Evolutionary conservation across 1,140 invertebrate genomes (phyloP), one percentile per base, ranked within the genome.

Genomic region (Ips nitidus): DNA sequence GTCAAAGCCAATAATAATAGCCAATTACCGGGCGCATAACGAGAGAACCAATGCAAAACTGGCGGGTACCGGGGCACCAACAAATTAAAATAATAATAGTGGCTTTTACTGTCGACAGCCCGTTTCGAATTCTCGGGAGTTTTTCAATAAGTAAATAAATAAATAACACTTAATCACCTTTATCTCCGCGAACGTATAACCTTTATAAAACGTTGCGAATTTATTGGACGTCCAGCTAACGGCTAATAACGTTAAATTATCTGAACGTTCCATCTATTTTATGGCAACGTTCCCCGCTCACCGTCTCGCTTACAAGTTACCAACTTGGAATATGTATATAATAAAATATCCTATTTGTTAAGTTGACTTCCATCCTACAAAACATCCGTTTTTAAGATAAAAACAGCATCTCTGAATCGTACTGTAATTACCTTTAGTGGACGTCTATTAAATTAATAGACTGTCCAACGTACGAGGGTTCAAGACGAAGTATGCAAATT

Each of bases 81-180:
- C 61, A 52, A 63, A 63, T 69, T 69, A 69, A 69, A 69, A 62
- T 69, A 61, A 69, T 69, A 69, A 69, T 62, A 53, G 52, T 50
- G 66, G 41, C 52, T 52, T 62, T 41, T 52, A 55, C 40, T 38
- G 57, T n/a, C 47, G 40, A 39, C 41, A 39, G 59, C 57, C 47
- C 39, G 50, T 43, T 59, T 62, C 7, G 58, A 53, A 69, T 62
- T 62, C 66, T 42, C 41, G 6, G 40, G 45, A 36, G 52, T 69
- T 62, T 69, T 69, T 59, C 66, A 60, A 59, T 61, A 58, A 68
- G 45, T 68, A 68, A 68, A 68, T 68, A 68, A 68, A 68, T 68
- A 68, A 68, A 68, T 68, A 68, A 68, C 57, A 55, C 52, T 57
- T 66, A 66, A 66, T 66, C 64, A 50, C 64, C 64, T 66, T 66